phyloP scores from a whole-genome alignment of 2,797 vertebrate genomes.

The Naso thynnoides region DNA sequence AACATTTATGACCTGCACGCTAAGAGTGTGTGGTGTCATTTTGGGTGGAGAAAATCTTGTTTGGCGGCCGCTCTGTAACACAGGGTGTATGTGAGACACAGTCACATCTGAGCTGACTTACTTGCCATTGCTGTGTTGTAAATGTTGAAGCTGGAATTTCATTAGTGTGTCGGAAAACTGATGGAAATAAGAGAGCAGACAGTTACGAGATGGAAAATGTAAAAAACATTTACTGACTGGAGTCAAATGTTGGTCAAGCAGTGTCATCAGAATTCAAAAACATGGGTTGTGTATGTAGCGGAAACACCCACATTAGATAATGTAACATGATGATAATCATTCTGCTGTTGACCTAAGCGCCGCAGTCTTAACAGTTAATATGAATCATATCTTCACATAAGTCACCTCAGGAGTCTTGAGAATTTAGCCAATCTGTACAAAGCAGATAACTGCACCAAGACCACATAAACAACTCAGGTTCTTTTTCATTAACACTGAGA shows the following conservation, averaged over 20 bases:
- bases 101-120: conserved; percentile 34
- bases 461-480: neutral
- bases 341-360: conserved; percentile 16
- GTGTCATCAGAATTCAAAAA: conserved; percentile 23
- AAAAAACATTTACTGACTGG: conserved; percentile 20
- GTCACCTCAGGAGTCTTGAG: neutral
- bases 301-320: conserved; percentile 51
- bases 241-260: conserved; percentile 22
- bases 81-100: conserved; percentile 10
- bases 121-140: conserved; percentile 19
- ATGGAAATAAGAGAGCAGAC: neutral
- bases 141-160: conserved; percentile 34
- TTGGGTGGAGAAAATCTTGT: neutral
- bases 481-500: neutral
- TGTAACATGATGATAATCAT: conserved; percentile 9
- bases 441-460: conserved; percentile 7
- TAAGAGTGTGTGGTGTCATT: neutral
- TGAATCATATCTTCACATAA: conserved; percentile 15
- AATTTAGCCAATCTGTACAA: neutral
- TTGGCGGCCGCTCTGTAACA: conserved; percentile 24
- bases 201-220: conserved; percentile 16
- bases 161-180: conserved; percentile 8
- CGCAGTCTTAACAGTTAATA: conserved; percentile 16
- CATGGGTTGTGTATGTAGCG: neutral
- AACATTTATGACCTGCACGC: too few species aligned